These are phyloP conservation scores for Siphlonurus alternatus DNA, from an alignment of 2,888 invertebrate species.

Conservation along the genomic window DNA sequence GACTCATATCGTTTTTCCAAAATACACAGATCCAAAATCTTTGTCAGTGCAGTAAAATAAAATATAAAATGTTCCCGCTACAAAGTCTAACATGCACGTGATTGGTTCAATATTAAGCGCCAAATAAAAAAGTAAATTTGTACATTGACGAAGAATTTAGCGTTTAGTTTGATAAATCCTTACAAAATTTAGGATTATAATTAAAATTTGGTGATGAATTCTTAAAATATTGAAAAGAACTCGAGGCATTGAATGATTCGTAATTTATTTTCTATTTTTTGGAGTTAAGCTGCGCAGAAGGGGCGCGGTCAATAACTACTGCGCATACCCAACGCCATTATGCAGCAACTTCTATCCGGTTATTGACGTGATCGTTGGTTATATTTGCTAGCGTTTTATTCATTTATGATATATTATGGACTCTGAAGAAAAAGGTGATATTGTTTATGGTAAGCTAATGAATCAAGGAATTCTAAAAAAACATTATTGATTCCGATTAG, in stretches of 20 bases:
- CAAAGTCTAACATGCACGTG: too few species aligned
- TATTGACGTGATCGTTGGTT: conserved; percentile 3
- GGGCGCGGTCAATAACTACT: not conserved
- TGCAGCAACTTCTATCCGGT: conserved; percentile 1
- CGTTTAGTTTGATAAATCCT: not conserved
- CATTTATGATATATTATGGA: conserved; percentile 2
- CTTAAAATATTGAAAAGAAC: not conserved
- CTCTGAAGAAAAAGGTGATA: conserved; percentile 8
- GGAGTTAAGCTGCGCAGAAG: not conserved
- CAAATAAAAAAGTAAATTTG: not conserved
- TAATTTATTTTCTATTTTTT: too few species aligned
- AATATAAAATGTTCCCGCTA: too few species aligned
- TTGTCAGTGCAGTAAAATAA: too few species aligned
- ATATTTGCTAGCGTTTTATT: conserved; percentile 2
- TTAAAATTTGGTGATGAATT: not conserved
- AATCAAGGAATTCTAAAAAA: not conserved
- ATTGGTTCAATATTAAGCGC: not conserved
- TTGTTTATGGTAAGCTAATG: conserved; percentile 6
- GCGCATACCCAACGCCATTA: conserved; percentile 7
- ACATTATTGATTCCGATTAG: not conserved
- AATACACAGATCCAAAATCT: too few species aligned
- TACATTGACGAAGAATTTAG: too few species aligned
- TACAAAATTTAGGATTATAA: too few species aligned
- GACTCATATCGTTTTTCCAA: too few species aligned
- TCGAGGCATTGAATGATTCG: too few species aligned